Conservation (phyloP, 1,140 invertebrate genomes). For the Bombus impatiens region DNA sequence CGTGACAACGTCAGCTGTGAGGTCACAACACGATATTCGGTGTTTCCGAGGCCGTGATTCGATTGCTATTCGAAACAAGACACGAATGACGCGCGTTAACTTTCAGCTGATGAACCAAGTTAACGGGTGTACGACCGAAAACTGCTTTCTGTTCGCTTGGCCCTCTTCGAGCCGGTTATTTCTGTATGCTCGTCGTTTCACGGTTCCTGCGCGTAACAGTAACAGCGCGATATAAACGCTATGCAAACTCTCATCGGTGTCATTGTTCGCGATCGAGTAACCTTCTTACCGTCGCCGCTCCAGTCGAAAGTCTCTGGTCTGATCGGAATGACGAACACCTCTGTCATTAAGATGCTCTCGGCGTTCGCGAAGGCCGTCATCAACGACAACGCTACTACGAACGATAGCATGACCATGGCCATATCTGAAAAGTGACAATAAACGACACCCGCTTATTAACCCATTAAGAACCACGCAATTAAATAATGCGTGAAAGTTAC, state of each 20-base stretch:
- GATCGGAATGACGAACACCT: conserved; percentile 82
- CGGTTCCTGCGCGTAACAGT: background rate
- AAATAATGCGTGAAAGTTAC: background rate
- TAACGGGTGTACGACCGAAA: conserved; percentile 38
- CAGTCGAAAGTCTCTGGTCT: conserved; percentile 82
- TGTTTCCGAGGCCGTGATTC: background rate
- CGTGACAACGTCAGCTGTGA: conserved; percentile 45
- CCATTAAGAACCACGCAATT: background rate
- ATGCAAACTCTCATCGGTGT: background rate
- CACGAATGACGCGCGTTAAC: conserved; percentile 52
- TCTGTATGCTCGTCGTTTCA: background rate
- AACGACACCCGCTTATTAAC: background rate
- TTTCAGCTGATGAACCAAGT: conserved; percentile 44
- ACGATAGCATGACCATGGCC: conserved; percentile 44
- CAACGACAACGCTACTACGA: conserved; percentile 47
- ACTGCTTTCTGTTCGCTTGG: background rate
- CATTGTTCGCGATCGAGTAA: background rate
- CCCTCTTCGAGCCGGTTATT: background rate
- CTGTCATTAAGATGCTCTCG: conserved; percentile 79
- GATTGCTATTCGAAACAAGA: conserved; percentile 51
- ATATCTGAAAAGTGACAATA: conserved; percentile 48
- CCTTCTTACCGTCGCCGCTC: conserved; percentile 78
- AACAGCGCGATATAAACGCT: background rate
- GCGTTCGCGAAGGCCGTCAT: conserved; percentile 58
- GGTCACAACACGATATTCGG: background rate